Evolutionary conservation across 35 echinoderm and acorn worm genomes (phyloP), one percentile per base, ranked within the genome.

Genomic region (Heliocidaris erythrogramma): DNA sequence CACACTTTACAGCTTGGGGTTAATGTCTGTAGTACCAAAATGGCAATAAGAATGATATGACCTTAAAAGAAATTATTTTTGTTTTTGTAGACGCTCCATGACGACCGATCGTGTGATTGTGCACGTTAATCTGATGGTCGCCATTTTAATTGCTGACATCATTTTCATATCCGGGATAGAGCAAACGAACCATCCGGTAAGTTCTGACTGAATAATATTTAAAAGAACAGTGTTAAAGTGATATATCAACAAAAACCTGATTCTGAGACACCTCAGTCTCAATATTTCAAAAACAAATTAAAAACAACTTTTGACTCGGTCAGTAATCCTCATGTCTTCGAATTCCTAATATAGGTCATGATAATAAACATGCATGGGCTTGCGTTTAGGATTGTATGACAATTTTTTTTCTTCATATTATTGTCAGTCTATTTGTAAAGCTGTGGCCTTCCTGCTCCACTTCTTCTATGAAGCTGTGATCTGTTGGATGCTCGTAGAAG

Each of bases 401-500:
- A 56, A 56, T 56, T 12, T 12, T 56, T 56, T 86, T 14, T 21
- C 42, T 88, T 24, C 13, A 24, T 89, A 48, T 89, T 17, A 0
- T 9, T 31, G 5, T 89, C 93, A 98, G 97, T 85, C 88, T 4
- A 0, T 95, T 13, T 98, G 96, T 84, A 95, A 95, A 30, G 31
- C 85, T 48, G 94, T 96, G 49, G 95, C 95, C 7, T 86, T 96
- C 78, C 53, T 95, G 4, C 60, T 99, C 0, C 98, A 99, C 18
- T 97, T 97, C 85, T 95, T 97, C 27, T 97, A 95, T 85, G 85
- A 90, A 49, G 92, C 98, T 18, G 94, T 97, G 9, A 96, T 99
- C 65, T 92, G 94, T 87, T 97, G 98, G 98, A 99, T 99, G 98
- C 90, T 99, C 42, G 95, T 96, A 32, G 98, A 99, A 94, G 98